Evolutionary conservation across 2,888 invertebrate species (phyloP).

Genomic region (Trissoscelio sp.): DNA sequence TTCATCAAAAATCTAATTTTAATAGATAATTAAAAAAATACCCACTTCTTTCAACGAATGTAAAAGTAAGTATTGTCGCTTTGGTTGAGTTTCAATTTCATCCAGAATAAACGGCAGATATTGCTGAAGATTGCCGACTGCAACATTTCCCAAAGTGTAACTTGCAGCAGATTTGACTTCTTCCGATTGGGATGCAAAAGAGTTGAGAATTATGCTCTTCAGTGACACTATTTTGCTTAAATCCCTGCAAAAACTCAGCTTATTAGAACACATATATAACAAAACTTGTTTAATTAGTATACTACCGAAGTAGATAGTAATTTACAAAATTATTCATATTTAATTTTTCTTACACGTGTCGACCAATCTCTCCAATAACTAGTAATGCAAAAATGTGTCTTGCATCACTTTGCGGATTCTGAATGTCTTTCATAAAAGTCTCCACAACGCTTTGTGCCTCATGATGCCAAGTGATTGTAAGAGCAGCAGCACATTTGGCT

Average conservation of each 20-base stretch:
- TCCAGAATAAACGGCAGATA: conserved; percentile 97
- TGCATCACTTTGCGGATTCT: conserved; percentile 89
- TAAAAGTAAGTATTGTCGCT: conserved; percentile 96
- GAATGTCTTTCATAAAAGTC: conserved; percentile 89
- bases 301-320: no score
- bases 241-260: conserved; percentile 86
- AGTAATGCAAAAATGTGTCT: conserved; percentile 96
- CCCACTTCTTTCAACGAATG: conserved; percentile 98
- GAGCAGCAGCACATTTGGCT: conserved; percentile 97
- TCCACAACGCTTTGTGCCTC: conserved; percentile 89
- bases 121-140: conserved; percentile 96
- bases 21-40: no score
- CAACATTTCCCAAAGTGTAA: conserved; percentile 97
- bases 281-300: no score
- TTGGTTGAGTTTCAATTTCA: conserved; percentile 97
- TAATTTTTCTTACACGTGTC: conserved; percentile 89
- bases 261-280: no score
- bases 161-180: conserved; percentile 99
- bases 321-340: no score
- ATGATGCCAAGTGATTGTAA: conserved; percentile 91
- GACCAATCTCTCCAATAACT: conserved; percentile 98
- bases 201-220: conserved; percentile 91
- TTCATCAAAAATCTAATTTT: no score
- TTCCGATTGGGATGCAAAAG: conserved; percentile 96
- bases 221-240: conserved; percentile 90